phyloP scores from a whole-genome alignment of 2,113 vertebrate genomes.

The Sclerurus mexicanus region DNA sequence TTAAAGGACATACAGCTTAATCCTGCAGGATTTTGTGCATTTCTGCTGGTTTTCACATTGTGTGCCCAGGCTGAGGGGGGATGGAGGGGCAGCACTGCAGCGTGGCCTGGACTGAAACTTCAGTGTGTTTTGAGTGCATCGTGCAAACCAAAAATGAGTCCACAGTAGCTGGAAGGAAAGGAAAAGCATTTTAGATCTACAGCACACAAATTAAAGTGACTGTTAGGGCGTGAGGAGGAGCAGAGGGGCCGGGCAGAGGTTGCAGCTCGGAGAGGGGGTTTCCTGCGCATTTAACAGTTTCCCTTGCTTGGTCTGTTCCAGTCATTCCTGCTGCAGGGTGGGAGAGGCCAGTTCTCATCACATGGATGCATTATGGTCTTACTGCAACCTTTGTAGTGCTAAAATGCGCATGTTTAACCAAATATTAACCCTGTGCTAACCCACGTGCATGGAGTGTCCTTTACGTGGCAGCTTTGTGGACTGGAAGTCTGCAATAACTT shows the following conservation, averaged over 20 bases:
- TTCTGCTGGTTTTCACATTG: background rate
- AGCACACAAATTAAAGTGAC: fast-evolving
- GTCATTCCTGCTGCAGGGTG: conserved; percentile 67
- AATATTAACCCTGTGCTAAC: conserved; percentile 29
- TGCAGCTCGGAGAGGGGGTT: background rate
- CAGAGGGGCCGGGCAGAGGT: background rate
- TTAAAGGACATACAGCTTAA: background rate
- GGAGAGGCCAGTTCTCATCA: conserved; percentile 52
- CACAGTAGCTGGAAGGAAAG: background rate
- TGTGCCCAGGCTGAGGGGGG: background rate
- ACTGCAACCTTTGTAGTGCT: background rate
- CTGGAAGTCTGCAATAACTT: background rate
- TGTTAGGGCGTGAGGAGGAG: background rate
- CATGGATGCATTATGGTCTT: conserved; percentile 40
- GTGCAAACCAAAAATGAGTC: background rate
- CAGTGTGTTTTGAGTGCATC: background rate
- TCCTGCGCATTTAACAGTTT: conserved; percentile 80
- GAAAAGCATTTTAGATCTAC: fast-evolving
- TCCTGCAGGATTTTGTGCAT: background rate
- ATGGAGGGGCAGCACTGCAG: background rate
- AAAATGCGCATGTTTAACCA: conserved; percentile 41
- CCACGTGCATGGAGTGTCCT: conserved; percentile 42
- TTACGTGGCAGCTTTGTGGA: background rate
- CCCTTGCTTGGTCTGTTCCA: conserved; percentile 71
- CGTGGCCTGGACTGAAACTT: background rate